Evolutionary conservation across 2,113 vertebrate species (phyloP), one percentile per base, ranked within the genome.

Genomic region (Rhabdornis inornatus): DNA sequence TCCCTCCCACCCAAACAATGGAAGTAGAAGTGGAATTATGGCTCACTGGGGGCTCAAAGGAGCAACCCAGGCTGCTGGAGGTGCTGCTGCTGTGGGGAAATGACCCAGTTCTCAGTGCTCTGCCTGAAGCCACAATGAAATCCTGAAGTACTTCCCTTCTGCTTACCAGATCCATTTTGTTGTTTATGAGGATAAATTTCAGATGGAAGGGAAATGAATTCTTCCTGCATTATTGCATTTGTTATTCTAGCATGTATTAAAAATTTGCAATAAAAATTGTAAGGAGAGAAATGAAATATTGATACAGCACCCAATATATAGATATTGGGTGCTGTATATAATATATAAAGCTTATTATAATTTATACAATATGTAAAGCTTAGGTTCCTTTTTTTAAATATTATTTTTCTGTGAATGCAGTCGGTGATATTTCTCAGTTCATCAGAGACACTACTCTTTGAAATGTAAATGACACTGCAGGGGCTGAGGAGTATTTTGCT

Each of bases 371-470:
- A n/a, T n/a, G 76, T 47, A 57, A 40, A 60, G 70, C 45, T 81
- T 10, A 83, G 69, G 57, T 57, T 74, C 17, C 59, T 86, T 56
- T 28, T 59, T 78, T 45, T 0, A 57, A 84, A 57, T 40, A 49
- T 71, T 79, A 76, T 93, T 96, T 94, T 92, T 47, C 64, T 94
- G 49, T 81, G 39, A 66, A 61, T 33, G 20, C 33, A 94, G 87
- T 44, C 57, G 53, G 57, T 80, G 71, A 42, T 86, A 95, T 65
- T 90, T 71, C 80, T 87, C 64, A 96, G 68, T 56, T 96, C 92
- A 93, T 96, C 91, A 95, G 69, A 92, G 64, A 90, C 75, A 86
- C 37, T 95, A 76, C 77, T 96, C 76, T 96, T 94, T 93, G 83
- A 95, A 97, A 92, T 83, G 65, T 83, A 94, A 94, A 95, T 82